Base-by-base conservation (phyloP, 2,888 invertebrate genomes). In the Stramonita haemastoma region DNA sequence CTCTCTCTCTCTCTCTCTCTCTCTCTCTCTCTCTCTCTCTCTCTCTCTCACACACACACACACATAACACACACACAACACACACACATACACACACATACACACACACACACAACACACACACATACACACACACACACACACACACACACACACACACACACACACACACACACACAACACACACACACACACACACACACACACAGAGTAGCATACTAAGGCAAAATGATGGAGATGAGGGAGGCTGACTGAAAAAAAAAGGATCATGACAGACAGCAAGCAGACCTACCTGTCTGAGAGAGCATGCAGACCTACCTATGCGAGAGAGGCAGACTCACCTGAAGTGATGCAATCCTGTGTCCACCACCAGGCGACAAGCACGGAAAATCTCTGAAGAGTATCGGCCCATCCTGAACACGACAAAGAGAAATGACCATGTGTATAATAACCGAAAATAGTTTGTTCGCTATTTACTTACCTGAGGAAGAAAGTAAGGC, bases 321-420 rank as follows among this genome's bases (percentile, higher is more conserved):
- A 46, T 36, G 32, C 13, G 60, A 26, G n/a, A 73, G 26, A 73
- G 73, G 11, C 70, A 22, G n/a, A 77, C 89, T 86, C 81, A 89
- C 89, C 89, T 86, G 79, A 87, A 87, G 36, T 90, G 87, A 56
- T 90, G 87, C 29, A 90, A 29, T 0, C 90, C 90, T 13, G 90
- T 77, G 77, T 90, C 90, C 70, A 90, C 90, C 6, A 90, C 90
- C 32, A 90, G 66, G 32, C 90, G 87, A 60, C 90, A 90, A 11
- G 90, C 90, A 36, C 90, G 84, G 60, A 90, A 89, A n/a, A 90
- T 89, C 29, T 89, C 87, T 6, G 86, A 81, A 15, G 89, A 88
- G 57, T 90, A 91, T 5, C 91, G 88, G 22, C 91, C 91, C 91
- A 91, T 91, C 77, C 19, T n/a, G n/a, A 22, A 77, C 77, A 77